These are phyloP conservation scores for Bombus waltoni DNA, from an alignment of 1,140 invertebrate species.

Conservation along the genomic window DNA sequence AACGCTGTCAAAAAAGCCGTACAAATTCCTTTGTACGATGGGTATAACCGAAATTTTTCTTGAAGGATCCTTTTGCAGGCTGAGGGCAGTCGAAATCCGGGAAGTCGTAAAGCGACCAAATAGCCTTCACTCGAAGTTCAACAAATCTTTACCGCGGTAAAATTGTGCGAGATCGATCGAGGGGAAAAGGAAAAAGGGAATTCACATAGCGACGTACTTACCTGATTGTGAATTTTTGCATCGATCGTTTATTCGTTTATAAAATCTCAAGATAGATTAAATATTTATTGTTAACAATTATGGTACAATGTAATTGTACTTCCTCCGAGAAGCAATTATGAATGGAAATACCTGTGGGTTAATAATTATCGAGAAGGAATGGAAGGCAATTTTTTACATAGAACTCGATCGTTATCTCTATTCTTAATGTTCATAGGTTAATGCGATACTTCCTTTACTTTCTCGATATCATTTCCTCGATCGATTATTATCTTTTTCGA, in stretches of 20 bases:
- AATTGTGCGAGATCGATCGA: constrained; percentile 28
- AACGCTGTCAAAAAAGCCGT: constrained; percentile 46
- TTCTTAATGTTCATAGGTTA: too few species aligned
- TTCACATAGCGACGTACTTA: constrained; percentile 1
- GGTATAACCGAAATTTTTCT: constrained; percentile 33
- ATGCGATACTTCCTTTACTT: too few species aligned
- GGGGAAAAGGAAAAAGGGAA: background rate
- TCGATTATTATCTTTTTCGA: too few species aligned
- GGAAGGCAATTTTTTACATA: background rate
- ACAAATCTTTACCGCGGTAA: constrained; percentile 17
- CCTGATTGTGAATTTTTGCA: constrained; percentile 18
- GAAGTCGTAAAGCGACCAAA: constrained; percentile 61
- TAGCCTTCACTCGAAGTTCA: constrained; percentile 1
- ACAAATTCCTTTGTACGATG: background rate
- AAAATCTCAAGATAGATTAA: background rate
- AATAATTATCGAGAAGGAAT: background rate
- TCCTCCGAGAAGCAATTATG: too few species aligned
- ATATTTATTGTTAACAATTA: constrained; percentile 21
- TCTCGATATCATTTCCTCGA: too few species aligned
- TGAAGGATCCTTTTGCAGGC: constrained; percentile 3
- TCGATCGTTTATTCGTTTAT: background rate
- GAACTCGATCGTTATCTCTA: background rate
- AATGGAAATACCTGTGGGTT: background rate
- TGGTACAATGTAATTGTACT: background rate
- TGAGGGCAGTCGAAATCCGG: constrained; percentile 24